A percentile compares a stretch with the other conserved stretches of the same genome.
These are phyloP conservation scores for Ophion obscuratus DNA, from an alignment of 2,888 invertebrate genomes.

Conservation along the genomic window DNA sequence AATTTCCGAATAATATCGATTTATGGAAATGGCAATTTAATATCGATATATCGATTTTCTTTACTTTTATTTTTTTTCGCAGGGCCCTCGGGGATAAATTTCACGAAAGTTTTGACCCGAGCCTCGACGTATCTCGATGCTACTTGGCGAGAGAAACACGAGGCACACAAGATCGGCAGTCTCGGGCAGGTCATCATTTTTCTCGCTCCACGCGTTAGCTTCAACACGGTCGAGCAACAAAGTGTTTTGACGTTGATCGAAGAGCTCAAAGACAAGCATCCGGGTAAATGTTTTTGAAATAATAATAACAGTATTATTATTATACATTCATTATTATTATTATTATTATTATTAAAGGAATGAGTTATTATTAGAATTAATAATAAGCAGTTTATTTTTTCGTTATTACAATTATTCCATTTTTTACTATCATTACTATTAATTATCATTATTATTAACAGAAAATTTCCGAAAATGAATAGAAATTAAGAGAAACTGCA, in stretches of 20 bases:
- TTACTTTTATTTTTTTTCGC: not conserved
- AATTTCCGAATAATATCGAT: not conserved
- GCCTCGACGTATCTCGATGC: constrained; percentile 70
- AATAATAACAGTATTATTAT: not conserved
- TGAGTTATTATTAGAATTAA: no score
- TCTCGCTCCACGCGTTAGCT: constrained; percentile 69
- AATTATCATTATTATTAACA: no score
- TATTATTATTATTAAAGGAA: not conserved
- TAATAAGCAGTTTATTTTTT: no score
- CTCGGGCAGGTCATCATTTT: constrained; percentile 76
- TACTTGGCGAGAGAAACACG: constrained; percentile 70
- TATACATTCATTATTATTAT: not conserved
- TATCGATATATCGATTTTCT: not conserved
- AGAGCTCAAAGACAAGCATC: constrained; percentile 73
- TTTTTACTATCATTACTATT: no score
- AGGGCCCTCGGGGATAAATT: constrained; percentile 76
- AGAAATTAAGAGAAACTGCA: no score
- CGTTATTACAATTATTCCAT: no score
- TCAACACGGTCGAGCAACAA: constrained; percentile 68
- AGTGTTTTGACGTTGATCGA: constrained; percentile 66
- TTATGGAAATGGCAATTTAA: not conserved
- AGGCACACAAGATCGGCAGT: constrained; percentile 71
- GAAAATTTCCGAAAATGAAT: no score
- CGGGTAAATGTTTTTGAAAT: constrained; percentile 69
- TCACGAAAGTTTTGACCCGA: constrained; percentile 68